Evolutionary conservation across 2,888 invertebrate genomes (phyloP).

Genomic region (Drosophila kokeensis): DNA sequence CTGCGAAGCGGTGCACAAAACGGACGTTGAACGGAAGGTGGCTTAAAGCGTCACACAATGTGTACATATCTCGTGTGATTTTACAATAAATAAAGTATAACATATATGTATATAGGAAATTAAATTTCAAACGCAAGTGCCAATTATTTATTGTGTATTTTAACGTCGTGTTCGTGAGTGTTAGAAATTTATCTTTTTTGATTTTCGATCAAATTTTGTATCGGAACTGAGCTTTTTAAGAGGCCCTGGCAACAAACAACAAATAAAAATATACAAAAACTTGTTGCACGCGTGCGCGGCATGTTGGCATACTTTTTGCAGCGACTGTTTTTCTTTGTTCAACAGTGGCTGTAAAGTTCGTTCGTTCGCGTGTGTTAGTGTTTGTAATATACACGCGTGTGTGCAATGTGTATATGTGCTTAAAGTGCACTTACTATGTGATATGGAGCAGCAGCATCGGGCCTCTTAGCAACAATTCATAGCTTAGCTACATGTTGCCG

Average conservation of each 20-base stretch:
- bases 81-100: slow-evolving; percentile 18
- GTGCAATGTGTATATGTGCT: slow-evolving; percentile 26
- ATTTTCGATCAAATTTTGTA: background rate
- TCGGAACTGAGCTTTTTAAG: slow-evolving; percentile 14
- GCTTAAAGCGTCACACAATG: slow-evolving; percentile 25
- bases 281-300: slow-evolving; percentile 69
- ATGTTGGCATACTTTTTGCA: slow-evolving; percentile 69
- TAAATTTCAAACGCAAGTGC: slow-evolving; percentile 8
- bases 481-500: slow-evolving; percentile 56
- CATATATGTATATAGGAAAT: slow-evolving; percentile 33
- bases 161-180: slow-evolving; percentile 12
- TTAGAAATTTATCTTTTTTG: background rate
- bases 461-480: slow-evolving; percentile 37
- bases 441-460: slow-evolving; percentile 54
- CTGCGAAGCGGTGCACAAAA: slow-evolving; percentile 81
- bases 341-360: slow-evolving; percentile 45
- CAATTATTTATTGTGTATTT: slow-evolving; percentile 23
- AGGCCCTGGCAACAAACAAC: slow-evolving; percentile 21
- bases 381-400: slow-evolving; percentile 10
- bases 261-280: slow-evolving; percentile 25
- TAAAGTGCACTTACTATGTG: slow-evolving; percentile 55
- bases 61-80: slow-evolving; percentile 25
- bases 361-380: slow-evolving; percentile 8
- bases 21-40: slow-evolving; percentile 80
- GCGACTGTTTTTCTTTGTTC: slow-evolving; percentile 75